Evolutionary conservation across 2,888 invertebrate genomes (phyloP).

Genomic region (Tridacna crocea): DNA sequence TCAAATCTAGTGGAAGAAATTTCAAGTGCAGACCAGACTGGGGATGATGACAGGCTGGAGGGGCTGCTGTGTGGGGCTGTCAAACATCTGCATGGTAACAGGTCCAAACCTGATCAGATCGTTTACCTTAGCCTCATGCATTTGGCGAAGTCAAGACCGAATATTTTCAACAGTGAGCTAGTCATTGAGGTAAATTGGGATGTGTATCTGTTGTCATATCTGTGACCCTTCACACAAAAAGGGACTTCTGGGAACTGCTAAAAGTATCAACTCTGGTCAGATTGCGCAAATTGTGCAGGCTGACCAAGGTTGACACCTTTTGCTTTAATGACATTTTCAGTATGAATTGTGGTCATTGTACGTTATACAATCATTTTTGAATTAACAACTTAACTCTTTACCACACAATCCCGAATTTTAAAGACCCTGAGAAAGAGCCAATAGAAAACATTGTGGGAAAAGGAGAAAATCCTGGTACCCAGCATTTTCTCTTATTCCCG

Average conservation of each 20-base stretch:
- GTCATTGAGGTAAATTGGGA: conserved; percentile 84
- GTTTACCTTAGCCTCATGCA: conserved; percentile 92
- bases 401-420: too few species aligned
- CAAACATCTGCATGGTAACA: conserved; percentile 90
- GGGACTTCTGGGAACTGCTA: too few species aligned
- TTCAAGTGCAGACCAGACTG: conserved; percentile 90
- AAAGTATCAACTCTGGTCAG: too few species aligned
- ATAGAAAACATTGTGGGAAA: neutral
- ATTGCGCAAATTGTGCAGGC: too few species aligned
- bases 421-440: neutral
- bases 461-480: neutral
- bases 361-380: too few species aligned
- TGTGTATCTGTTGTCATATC: neutral
- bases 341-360: too few species aligned
- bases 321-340: too few species aligned
- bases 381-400: too few species aligned
- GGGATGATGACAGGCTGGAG: conserved; percentile 90
- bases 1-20: conserved; percentile 91
- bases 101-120: conserved; percentile 93
- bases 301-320: too few species aligned
- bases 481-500: neutral
- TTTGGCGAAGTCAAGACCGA: conserved; percentile 91
- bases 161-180: conserved; percentile 85
- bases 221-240: neutral
- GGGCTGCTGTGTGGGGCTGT: conserved; percentile 95